Evolutionary conservation across 1,140 invertebrate species (phyloP), one percentile per base, ranked within the genome.

Genomic region (Drosophila subpulchrella): DNA sequence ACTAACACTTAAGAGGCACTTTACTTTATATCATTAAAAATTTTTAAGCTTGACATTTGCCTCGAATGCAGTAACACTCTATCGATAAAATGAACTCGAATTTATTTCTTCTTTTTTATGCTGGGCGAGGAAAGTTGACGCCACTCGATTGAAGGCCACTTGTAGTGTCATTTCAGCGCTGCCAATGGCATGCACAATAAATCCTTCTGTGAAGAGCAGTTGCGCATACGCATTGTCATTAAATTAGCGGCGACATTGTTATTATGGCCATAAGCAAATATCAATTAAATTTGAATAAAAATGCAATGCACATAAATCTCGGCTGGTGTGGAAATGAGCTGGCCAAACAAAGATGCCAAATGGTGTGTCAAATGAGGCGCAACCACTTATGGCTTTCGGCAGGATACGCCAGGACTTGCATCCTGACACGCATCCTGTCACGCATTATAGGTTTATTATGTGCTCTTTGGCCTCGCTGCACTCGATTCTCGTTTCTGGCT

Each of bases 271-370:
- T 68, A 57, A 47, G 54, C 34, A 81, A 85, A 61, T 73, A 79
- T 72, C 79, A 88, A 88, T 86, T 88, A 86, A 88, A 86, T 86
- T 86, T 86, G 70, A 86, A 86, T 86, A 86, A 86, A 88, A 88
- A 66, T 75, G 82, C 84, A 79, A 74, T 88, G 39, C 44, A 46
- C 67, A 83, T 88, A 74, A 78, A 82, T 78, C 58, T 12, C 10
- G 17, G 10, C 44, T n/a, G 39, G 46, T 24, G 32, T 55, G 44
- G 44, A 41, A 27, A 36, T 13, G 50, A n/a, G 38, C 20, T 34
- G 17, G 67, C 51, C 24, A 72, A 78, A 86, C 71, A 53, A 62
- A 66, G 71, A 70, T 73, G 83, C 83, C 7, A 34, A 34, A 83
- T 70, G 42, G 55, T 66, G 51, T 79, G 82, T 62, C 65, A 70